phyloP scores from a whole-genome alignment of 2,113 vertebrate species.

The Climacteris rufus region DNA sequence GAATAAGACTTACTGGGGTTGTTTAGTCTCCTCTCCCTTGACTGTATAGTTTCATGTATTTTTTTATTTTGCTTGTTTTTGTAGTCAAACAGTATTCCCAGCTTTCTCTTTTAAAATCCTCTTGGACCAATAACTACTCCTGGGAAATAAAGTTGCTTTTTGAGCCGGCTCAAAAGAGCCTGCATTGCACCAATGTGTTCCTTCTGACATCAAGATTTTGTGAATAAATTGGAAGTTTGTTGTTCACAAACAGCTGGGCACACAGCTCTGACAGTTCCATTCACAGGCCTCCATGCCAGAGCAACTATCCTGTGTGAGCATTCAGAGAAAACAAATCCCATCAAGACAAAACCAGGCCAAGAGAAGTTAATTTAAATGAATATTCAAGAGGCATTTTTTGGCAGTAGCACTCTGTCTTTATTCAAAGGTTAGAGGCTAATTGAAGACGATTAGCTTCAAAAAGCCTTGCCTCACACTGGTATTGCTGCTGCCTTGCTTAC shows the following conservation, averaged over 20 bases:
- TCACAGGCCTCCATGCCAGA: neutral
- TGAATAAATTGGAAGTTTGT: neutral
- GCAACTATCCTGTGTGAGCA: neutral
- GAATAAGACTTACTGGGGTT: neutral
- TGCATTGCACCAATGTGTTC: neutral
- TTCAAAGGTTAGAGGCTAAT: constrained; percentile 40
- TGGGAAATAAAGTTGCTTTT: neutral
- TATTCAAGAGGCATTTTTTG: constrained; percentile 31
- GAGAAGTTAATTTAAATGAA: constrained; percentile 13
- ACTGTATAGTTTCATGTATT: neutral
- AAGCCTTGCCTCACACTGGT: neutral
- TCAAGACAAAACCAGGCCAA: neutral
- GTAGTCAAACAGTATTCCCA: neutral
- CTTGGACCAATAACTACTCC: neutral
- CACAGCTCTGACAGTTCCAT: neutral
- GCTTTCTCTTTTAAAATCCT: neutral
- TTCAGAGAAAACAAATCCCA: neutral
- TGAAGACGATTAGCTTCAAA: neutral
- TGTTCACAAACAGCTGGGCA: neutral
- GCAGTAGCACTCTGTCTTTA: neutral
- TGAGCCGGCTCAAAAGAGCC: neutral
- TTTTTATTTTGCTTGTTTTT: neutral
- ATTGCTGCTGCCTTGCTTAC: neutral
- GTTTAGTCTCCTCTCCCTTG: neutral
- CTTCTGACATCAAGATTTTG: neutral